Percentiles rank a stretch among this genome's conserved stretches.
Evolutionary conservation across 1,140 invertebrate genomes (phyloP).

Genomic region (Leucophenga varia): DNA sequence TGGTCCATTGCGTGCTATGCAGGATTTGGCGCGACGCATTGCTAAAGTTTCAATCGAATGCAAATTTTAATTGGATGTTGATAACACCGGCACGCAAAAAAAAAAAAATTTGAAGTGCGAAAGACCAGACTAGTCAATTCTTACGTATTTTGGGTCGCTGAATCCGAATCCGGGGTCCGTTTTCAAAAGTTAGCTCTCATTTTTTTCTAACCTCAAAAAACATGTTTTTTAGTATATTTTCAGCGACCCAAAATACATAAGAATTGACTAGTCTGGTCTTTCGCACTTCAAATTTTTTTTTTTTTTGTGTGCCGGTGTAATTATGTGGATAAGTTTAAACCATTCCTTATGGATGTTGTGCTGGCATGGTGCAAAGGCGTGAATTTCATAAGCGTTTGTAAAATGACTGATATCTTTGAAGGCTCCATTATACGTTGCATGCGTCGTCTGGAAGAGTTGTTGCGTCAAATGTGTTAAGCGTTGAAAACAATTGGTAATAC

Average conservation of each 20-base stretch:
- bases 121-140: too few relatives aligned
- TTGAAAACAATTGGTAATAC: constrained; percentile 96
- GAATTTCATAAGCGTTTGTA: constrained; percentile 89
- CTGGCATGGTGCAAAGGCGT: constrained; percentile 94
- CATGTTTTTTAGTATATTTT: too few relatives aligned
- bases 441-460: constrained; percentile 92
- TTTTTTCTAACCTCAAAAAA: too few relatives aligned
- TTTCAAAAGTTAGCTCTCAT: too few relatives aligned
- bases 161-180: too few relatives aligned
- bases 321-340: constrained; percentile 95
- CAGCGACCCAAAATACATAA: too few relatives aligned
- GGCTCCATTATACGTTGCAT: constrained; percentile 98
- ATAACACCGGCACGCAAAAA: too few relatives aligned
- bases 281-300: too few relatives aligned
- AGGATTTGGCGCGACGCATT: constrained; percentile 87
- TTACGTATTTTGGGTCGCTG: too few relatives aligned
- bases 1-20: constrained; percentile 58
- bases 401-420: constrained; percentile 99
- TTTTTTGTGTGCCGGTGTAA: too few relatives aligned
- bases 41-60: constrained; percentile 90
- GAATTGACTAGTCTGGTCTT: too few relatives aligned
- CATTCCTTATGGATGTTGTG: constrained; percentile 97
- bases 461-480: constrained; percentile 93
- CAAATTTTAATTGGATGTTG: constrained; percentile 88
- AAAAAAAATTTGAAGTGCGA: too few relatives aligned